phyloP scores from a whole-genome alignment of 2,888 invertebrate species.

The Thereva unica region DNA sequence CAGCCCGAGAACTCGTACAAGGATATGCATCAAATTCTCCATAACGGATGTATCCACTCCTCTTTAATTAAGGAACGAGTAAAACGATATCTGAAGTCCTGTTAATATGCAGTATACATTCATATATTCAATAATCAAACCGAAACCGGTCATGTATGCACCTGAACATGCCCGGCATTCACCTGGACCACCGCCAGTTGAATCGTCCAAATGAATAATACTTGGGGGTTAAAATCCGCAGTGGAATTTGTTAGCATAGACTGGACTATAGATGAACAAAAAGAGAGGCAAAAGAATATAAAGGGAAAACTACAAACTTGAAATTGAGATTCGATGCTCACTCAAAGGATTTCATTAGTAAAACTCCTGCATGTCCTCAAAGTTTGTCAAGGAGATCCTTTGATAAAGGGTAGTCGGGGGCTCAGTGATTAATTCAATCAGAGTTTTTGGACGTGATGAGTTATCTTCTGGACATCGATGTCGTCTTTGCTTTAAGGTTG shows the following conservation, averaged over 20 bases:
- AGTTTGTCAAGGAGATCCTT: conserved; percentile 34
- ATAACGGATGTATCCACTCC: not conserved
- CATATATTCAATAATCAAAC: conserved; percentile 28
- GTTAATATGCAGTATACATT: conserved; percentile 11
- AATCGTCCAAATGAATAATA: no score
- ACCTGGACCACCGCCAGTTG: no score
- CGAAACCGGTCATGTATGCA: not conserved
- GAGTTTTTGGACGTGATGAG: conserved; percentile 38
- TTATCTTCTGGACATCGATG: conserved; percentile 17
- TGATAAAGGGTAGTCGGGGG: conserved; percentile 26
- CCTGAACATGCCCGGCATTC: not conserved
- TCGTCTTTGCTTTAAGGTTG: conserved; percentile 9
- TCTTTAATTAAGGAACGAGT: conserved; percentile 10
- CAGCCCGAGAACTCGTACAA: not conserved
- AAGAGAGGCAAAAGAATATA: conserved; percentile 1
- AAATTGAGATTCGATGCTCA: conserved; percentile 13
- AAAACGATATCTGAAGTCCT: conserved; percentile 12
- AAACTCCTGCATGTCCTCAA: conserved; percentile 29
- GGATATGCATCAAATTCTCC: conserved; percentile 4
- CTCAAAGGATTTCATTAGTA: conserved; percentile 33
- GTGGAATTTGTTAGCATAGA: not conserved
- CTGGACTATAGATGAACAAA: not conserved
- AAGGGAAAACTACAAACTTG: conserved; percentile 20
- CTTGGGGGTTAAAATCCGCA: not conserved
- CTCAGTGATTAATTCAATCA: conserved; percentile 39